These are phyloP conservation scores for Tetramorium parvispinum DNA, from an alignment of 1,140 invertebrate species.

Conservation along the genomic window DNA sequence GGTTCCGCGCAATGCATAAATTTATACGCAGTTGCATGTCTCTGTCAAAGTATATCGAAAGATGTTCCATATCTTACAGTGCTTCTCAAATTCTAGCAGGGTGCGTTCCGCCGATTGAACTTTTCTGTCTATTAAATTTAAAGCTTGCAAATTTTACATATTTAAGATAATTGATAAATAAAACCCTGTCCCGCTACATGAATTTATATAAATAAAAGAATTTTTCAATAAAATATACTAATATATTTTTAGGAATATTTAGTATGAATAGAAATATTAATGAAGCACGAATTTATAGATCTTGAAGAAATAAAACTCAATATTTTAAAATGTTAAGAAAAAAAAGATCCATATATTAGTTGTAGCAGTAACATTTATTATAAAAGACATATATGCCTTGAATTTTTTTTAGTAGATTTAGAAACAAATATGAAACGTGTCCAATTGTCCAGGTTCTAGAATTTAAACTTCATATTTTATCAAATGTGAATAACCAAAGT, in stretches of 20 bases:
- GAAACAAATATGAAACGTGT: not conserved
- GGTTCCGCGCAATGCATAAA: slow-evolving; percentile 35
- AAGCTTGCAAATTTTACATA: not conserved
- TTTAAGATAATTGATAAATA: no score
- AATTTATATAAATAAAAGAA: no score
- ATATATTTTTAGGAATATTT: not conserved
- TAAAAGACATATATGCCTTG: not conserved
- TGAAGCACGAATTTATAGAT: not conserved
- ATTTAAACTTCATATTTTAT: not conserved
- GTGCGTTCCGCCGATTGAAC: not conserved
- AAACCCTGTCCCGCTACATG: no score
- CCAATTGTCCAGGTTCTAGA: not conserved
- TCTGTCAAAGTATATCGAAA: slow-evolving; percentile 11
- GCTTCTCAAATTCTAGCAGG: not conserved
- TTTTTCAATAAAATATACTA: no score
- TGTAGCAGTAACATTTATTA: not conserved
- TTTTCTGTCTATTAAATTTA: not conserved
- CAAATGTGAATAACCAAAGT: not conserved
- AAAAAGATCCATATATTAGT: not conserved
- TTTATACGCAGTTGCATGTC: slow-evolving; percentile 5
- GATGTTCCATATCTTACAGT: slow-evolving; percentile 2
- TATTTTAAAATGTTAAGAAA: not conserved
- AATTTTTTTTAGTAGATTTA: not conserved
- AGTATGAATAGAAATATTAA: not conserved
- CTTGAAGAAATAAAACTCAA: not conserved